phyloP scores from a whole-genome alignment of 2,888 invertebrate genomes.

The Polymixis flavicincta region DNA sequence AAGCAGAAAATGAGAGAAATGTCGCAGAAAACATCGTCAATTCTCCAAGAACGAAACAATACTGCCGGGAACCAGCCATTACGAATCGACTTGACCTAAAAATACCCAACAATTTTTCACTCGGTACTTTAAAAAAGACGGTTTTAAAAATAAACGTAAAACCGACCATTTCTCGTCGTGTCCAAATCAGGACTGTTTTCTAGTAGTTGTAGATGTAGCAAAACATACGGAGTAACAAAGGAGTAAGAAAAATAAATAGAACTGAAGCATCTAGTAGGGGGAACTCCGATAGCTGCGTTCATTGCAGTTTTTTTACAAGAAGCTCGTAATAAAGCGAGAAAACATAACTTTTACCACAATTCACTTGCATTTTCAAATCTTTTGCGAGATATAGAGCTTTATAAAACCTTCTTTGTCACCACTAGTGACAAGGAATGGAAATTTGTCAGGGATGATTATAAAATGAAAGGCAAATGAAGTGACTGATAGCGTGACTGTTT shows the following conservation, averaged over 20 bases:
- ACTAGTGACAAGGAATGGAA: not conserved
- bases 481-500: not conserved
- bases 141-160: conserved; percentile 57
- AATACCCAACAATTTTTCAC: conserved; percentile 64
- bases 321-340: not conserved
- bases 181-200: conserved; percentile 61
- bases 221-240: conserved; percentile 57
- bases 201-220: conserved; percentile 36
- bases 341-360: conserved; percentile 10
- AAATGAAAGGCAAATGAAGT: not conserved
- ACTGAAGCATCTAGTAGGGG: conserved; percentile 43
- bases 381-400: not conserved
- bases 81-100: conserved; percentile 64
- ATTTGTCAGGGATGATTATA: not conserved
- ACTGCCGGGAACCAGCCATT: conserved; percentile 47
- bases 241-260: conserved; percentile 55
- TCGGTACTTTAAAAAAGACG: conserved; percentile 60
- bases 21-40: conserved; percentile 53
- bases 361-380: not conserved
- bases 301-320: conserved; percentile 36
- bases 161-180: conserved; percentile 61
- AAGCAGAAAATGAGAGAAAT: conserved; percentile 47
- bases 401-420: not conserved
- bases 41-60: conserved; percentile 60
- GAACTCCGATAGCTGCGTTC: conserved; percentile 60